Evolutionary conservation across 2,113 vertebrate genomes (phyloP), one percentile per base, ranked within the genome.

Genomic region (Caloenas nicobarica): DNA sequence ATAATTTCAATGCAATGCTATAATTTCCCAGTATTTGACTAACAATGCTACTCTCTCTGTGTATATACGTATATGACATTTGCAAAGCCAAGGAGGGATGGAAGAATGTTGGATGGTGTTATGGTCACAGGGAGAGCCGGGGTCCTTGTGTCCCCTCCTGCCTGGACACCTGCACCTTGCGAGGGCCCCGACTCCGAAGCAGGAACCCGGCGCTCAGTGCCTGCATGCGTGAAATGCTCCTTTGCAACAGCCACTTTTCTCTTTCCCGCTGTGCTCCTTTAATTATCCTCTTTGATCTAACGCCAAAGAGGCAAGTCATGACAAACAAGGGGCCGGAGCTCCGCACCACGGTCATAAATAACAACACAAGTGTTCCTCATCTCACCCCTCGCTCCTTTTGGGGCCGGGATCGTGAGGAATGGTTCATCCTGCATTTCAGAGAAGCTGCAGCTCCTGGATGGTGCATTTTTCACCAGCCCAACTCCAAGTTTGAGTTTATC

Each of bases 351-450:
- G 33, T 42, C 33, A 3, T 4, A 18, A 86, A 65, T 60, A 79
- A 4, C 73, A 71, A 0, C 91, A 26, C 13, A 4, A 65, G 69
- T 0, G 50, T 5, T 80, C 57, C 18, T 29, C 10, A 0, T 13
- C 50, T 44, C 77, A 33, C 29, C 69, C 50, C 69, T 34, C 4
- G 0, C 40, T 81, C 50, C 58, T 34, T 34, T 5, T 2, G 46
- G 53, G 53, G n/a, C 51, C 0, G 1, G 66, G 12, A 79, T 21
- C 0, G 0, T 0, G 6, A 56, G 68, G 69, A 31, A 28, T 13
- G 16, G 38, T 15, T 40, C 38, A 18, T 23, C 25, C 60, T 38
- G 4, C 0, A 2, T 53, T 21, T 22, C 36, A 38, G 64, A 38
- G 57, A 3, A 73, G 3, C 0, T 24, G 31, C 2, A 44, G 48